These are phyloP conservation scores for Grallaria varia DNA, from an alignment of 2,113 vertebrate species.

Conservation along the genomic window DNA sequence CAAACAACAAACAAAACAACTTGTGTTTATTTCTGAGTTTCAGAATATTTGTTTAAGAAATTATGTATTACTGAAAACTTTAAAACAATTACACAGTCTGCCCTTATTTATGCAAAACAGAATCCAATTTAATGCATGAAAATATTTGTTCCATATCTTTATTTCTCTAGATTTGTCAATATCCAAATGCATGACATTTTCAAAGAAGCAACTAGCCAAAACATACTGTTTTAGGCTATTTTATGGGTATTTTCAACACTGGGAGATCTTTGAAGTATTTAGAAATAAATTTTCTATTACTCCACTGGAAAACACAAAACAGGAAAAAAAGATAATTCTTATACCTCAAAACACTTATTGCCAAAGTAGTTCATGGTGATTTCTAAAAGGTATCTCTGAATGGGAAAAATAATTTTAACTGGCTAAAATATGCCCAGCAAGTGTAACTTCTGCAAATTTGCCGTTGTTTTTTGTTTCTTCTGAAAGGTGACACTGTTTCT, in stretches of 20 bases:
- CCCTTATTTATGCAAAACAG: background rate
- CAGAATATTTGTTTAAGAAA: background rate
- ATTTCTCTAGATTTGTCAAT: background rate
- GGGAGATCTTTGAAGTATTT: background rate
- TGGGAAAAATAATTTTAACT: background rate
- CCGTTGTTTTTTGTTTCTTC: background rate
- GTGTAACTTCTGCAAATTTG: background rate
- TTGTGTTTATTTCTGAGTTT: background rate
- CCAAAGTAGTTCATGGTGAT: background rate
- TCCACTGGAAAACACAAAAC: background rate
- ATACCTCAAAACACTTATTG: background rate
- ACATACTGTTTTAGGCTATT: background rate
- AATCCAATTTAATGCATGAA: background rate
- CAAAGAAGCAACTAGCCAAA: background rate
- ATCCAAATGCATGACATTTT: background rate
- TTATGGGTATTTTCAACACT: background rate
- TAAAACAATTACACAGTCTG: background rate
- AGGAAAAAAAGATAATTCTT: background rate
- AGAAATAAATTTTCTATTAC: background rate
- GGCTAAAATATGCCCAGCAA: background rate
- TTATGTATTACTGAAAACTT: background rate
- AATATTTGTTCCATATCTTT: background rate
- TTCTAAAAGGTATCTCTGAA: background rate
- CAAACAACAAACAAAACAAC: background rate
- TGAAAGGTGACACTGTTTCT: background rate